Conservation (phyloP, 2,888 invertebrate species). For the Mesorhabditis spiculigera region DNA sequence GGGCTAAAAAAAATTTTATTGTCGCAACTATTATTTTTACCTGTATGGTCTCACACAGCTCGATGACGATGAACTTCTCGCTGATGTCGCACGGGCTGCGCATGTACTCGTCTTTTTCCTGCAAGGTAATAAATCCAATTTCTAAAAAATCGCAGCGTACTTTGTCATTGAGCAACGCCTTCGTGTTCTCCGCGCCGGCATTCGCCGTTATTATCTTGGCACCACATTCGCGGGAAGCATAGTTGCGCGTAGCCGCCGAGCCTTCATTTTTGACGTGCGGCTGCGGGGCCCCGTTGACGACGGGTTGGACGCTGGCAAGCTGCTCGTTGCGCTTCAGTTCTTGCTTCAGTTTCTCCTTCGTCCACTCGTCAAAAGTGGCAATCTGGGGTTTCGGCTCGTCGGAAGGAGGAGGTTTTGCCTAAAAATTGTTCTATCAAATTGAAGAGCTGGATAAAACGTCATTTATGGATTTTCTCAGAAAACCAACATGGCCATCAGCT, state of each 20-base stretch:
- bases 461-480: no score
- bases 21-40: conserved; percentile 14
- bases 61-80: conserved; percentile 75
- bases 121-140: conserved; percentile 7
- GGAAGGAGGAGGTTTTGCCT: neutral
- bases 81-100: conserved; percentile 82
- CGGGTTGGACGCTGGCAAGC: conserved; percentile 4
- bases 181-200: conserved; percentile 78
- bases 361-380: conserved; percentile 29
- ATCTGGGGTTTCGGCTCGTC: conserved; percentile 18
- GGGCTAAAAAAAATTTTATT: conserved; percentile 68
- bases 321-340: conserved; percentile 11
- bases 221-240: conserved; percentile 91
- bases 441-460: no score
- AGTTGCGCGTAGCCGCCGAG: conserved; percentile 25
- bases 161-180: conserved; percentile 76
- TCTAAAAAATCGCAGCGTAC: conserved; percentile 22
- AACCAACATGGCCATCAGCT: no score
- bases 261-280: conserved; percentile 10
- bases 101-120: conserved; percentile 83
- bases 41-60: conserved; percentile 95
- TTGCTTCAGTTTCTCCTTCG: conserved; percentile 23
- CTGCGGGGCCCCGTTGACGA: conserved; percentile 13
- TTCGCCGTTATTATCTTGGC: conserved; percentile 91
- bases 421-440: no score